These are phyloP conservation scores for Apamea monoglypha DNA, from an alignment of 2,888 invertebrate species.

Conservation along the genomic window DNA sequence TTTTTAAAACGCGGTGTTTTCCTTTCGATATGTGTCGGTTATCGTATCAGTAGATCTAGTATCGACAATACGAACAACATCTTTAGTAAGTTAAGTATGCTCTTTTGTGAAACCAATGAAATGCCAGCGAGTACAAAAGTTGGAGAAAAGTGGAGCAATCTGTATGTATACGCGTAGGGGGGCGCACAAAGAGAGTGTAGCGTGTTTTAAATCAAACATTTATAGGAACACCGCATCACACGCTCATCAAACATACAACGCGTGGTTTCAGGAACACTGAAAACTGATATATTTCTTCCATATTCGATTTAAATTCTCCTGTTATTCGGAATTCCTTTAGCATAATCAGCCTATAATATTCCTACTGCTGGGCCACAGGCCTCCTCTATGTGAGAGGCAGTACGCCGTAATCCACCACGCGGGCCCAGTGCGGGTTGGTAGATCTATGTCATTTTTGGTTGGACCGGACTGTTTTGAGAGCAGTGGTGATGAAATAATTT, in stretches of 20 bases:
- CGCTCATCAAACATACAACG: constrained; percentile 41
- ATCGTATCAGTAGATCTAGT: background rate
- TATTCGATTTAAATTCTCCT: background rate
- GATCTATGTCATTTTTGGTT: background rate
- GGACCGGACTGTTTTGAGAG: background rate
- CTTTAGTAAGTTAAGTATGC: too few species aligned
- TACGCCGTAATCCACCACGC: too few species aligned
- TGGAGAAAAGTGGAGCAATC: constrained; percentile 29
- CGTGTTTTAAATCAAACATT: constrained; percentile 48
- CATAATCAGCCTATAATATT: background rate
- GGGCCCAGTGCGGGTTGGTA: background rate
- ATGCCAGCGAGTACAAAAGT: constrained; percentile 14
- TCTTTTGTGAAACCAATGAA: constrained; percentile 15
- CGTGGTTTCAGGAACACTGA: constrained; percentile 21
- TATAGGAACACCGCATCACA: constrained; percentile 28
- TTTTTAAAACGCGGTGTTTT: background rate
- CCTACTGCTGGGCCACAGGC: background rate
- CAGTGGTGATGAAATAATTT: background rate
- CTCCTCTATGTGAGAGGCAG: background rate
- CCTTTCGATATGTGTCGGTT: too few species aligned
- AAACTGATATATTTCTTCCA: background rate
- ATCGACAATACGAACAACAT: constrained; percentile 4
- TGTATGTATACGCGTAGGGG: constrained; percentile 17
- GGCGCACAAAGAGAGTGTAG: constrained; percentile 13
- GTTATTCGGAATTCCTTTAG: background rate